Percentiles rank a stretch among this genome's conserved stretches.
These are phyloP conservation scores for Lamprotornis superbus DNA, from an alignment of 2,113 vertebrate genomes.

Conservation along the genomic window DNA sequence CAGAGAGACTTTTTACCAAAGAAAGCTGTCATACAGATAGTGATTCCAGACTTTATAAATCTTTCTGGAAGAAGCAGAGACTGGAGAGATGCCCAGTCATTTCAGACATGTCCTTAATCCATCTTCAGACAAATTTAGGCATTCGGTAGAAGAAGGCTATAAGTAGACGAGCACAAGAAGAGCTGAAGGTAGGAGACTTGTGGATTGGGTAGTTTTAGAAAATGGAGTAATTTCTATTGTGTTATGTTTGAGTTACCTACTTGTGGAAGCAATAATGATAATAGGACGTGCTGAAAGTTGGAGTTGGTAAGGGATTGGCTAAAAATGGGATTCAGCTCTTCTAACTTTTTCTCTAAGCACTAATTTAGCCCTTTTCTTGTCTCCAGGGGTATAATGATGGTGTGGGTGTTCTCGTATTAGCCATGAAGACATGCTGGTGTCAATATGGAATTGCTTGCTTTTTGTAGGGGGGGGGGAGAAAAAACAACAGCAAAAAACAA, in stretches of 20 bases:
- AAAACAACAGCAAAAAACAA: not conserved
- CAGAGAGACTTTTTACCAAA: not conserved
- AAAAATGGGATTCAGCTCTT: not conserved
- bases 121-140: constrained; percentile 33
- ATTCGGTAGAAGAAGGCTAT: constrained; percentile 46
- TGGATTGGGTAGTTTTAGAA: not conserved
- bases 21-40: not conserved
- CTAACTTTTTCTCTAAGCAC: not conserved
- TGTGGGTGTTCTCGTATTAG: not conserved
- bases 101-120: constrained; percentile 18
- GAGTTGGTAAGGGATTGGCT: not conserved
- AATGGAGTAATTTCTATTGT: not conserved
- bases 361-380: not conserved
- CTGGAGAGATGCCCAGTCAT: constrained; percentile 24
- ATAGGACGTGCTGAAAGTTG: not conserved
- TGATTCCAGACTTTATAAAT: not conserved
- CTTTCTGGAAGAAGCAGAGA: not conserved
- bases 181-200: constrained; percentile 23
- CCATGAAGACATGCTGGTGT: not conserved
- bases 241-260: not conserved
- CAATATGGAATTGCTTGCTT: not conserved
- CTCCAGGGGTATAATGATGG: not conserved
- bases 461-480: not conserved
- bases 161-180: constrained; percentile 28
- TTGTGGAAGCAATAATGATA: not conserved